These are phyloP conservation scores for Apostichopus californicus DNA, from an alignment of 35 echinoderm and acorn worm species.

Conservation along the genomic window DNA sequence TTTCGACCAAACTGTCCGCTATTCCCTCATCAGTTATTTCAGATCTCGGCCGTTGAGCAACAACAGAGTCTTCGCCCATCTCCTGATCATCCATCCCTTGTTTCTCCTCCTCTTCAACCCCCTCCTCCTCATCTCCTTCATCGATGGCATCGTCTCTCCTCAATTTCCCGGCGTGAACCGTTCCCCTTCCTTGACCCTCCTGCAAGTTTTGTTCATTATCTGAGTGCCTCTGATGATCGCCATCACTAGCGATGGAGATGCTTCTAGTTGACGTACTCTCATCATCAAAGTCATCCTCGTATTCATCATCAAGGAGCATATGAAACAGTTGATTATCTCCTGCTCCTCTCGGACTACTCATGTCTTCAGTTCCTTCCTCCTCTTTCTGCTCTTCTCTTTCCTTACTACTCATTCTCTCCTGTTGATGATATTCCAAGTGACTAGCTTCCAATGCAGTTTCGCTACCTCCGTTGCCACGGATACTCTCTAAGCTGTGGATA, in stretches of 20 bases:
- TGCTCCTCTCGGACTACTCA: background rate
- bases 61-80: no score
- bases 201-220: background rate
- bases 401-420: background rate
- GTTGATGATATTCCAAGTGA: background rate
- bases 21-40: background rate
- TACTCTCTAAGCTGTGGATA: no score
- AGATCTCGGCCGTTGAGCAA: background rate
- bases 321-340: slow-evolving; percentile 20
- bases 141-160: background rate
- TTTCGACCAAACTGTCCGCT: background rate
- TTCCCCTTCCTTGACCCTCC: background rate
- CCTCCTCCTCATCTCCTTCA: background rate
- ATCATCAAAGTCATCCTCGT: slow-evolving; percentile 33
- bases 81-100: background rate
- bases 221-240: background rate
- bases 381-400: background rate
- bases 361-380: no score
- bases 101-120: background rate
- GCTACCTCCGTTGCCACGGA: no score
- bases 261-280: background rate
- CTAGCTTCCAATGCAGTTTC: background rate
- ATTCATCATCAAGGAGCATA: slow-evolving; percentile 8
- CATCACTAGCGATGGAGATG: background rate
- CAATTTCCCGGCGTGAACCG: background rate